These are phyloP conservation scores for Phlogophora meticulosa DNA, from an alignment of 2,888 invertebrate genomes.

Conservation along the genomic window DNA sequence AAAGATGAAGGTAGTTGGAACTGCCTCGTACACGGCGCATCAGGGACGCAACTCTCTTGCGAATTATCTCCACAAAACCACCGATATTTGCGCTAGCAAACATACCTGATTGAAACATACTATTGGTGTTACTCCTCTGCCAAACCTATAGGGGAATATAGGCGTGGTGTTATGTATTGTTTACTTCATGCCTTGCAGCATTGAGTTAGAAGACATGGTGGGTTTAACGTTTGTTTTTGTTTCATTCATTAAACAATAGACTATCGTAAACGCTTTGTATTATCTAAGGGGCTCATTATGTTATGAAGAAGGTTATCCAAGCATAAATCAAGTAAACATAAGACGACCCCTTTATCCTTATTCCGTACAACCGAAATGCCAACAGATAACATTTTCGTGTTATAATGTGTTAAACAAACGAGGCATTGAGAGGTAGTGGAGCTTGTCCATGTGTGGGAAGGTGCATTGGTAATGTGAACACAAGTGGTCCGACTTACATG, in stretches of 20 bases:
- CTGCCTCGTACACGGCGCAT: no score
- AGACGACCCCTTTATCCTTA: conserved; percentile 1
- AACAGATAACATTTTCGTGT: conserved; percentile 34
- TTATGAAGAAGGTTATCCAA: conserved; percentile 11
- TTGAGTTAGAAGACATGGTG: no score
- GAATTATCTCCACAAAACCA: no score
- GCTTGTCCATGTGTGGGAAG: conserved; percentile 39
- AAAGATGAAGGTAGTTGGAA: no score
- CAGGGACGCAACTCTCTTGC: no score
- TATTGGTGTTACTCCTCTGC: no score
- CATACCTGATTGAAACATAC: no score
- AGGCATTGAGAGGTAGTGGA: conserved; percentile 10
- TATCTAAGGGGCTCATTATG: not conserved
- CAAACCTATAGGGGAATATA: no score
- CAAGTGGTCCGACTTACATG: conserved; percentile 46
- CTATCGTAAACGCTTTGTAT: not conserved
- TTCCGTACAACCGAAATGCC: conserved; percentile 29
- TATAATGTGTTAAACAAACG: conserved; percentile 30
- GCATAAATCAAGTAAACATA: conserved; percentile 23
- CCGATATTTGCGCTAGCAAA: no score
- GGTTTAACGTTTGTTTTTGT: conserved; percentile 1
- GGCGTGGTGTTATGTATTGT: no score
- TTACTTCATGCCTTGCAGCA: no score
- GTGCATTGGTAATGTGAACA: conserved; percentile 64
- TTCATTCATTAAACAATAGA: conserved; percentile 1